These are phyloP conservation scores for Apis cerana DNA, from an alignment of 1,140 invertebrate species.

Conservation along the genomic window DNA sequence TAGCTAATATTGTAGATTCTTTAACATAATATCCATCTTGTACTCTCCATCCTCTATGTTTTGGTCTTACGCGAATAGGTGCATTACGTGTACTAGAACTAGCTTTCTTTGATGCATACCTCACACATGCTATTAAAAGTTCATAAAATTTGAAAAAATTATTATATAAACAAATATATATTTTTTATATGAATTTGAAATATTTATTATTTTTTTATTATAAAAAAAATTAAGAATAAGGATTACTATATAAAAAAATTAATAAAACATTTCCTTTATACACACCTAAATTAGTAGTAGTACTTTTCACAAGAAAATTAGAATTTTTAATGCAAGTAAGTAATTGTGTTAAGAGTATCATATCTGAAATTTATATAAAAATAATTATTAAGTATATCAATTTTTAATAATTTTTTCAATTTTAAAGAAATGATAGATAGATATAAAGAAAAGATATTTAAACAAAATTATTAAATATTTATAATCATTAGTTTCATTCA, in stretches of 20 bases:
- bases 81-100: constrained; percentile 85
- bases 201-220: not conserved
- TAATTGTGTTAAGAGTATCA: constrained; percentile 25
- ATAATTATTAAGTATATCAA: too few species aligned
- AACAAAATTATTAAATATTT: not conserved
- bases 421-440: not conserved
- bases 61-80: constrained; percentile 84
- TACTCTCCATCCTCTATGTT: constrained; percentile 87
- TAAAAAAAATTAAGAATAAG: not conserved
- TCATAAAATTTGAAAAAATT: constrained; percentile 23
- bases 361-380: constrained; percentile 12
- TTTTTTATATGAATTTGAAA: not conserved
- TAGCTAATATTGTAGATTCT: constrained; percentile 85
- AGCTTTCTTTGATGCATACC: constrained; percentile 87
- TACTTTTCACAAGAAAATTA: not conserved
- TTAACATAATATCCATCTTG: constrained; percentile 85
- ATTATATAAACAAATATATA: not conserved
- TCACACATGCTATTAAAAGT: constrained; percentile 69
- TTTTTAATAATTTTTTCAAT: not conserved
- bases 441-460: not conserved
- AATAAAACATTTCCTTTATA: not conserved
- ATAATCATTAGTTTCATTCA: too few species aligned
- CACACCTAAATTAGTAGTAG: constrained; percentile 47
- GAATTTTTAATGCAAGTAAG: constrained; percentile 10
- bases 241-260: constrained; percentile 7